A percentile compares a stretch with the other conserved stretches of the same genome.
These are phyloP conservation scores for Epizoanthus rinbou DNA, from an alignment of 92 coral and sea anemone species.

Conservation along the genomic window DNA sequence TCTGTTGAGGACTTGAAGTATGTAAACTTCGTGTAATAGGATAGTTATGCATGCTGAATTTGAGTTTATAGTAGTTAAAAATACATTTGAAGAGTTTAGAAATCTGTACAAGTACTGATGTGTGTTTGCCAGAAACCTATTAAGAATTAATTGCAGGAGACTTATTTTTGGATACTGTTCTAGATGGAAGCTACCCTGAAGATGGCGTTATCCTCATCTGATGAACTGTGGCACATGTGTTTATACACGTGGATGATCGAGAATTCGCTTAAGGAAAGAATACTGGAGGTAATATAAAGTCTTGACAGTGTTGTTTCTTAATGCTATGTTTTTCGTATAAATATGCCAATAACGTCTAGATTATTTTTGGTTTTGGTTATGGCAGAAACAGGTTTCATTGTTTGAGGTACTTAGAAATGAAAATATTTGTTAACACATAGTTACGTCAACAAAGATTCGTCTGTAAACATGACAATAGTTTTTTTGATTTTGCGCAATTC, in stretches of 20 bases:
- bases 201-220: conserved; percentile 77
- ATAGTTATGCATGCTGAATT: too few relatives aligned
- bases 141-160: too few relatives aligned
- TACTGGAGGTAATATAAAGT: conserved; percentile 72
- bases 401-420: background rate
- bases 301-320: background rate
- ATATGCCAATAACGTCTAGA: background rate
- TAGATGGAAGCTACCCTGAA: conserved; percentile 88
- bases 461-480: too few relatives aligned
- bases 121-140: background rate
- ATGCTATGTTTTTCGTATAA: background rate
- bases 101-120: background rate
- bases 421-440: too few relatives aligned
- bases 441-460: too few relatives aligned
- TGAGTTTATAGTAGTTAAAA: too few relatives aligned
- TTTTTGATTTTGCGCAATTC: too few relatives aligned
- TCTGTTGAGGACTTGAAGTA: too few relatives aligned
- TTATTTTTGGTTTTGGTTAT: background rate
- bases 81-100: background rate
- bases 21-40: too few relatives aligned
- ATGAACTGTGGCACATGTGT: conserved; percentile 90
- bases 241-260: conserved; percentile 95
- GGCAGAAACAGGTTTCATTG: background rate
- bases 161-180: background rate
- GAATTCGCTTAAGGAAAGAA: conserved; percentile 83